These are phyloP conservation scores for Tinamus major DNA, from an alignment of 2,797 vertebrate species.

Conservation along the genomic window DNA sequence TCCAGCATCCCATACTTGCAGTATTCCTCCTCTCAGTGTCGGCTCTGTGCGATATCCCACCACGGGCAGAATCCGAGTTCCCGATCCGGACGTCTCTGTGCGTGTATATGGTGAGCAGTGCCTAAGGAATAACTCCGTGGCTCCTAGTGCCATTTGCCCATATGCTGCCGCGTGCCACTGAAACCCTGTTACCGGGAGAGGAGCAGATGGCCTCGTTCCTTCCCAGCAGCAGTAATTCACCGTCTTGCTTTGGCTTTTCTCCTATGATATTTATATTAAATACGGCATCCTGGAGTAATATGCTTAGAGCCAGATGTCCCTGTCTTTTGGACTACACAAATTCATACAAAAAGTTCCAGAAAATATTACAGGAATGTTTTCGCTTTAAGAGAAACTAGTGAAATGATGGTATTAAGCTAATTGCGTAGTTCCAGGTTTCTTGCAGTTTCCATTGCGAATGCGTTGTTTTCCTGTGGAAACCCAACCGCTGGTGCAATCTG, in stretches of 20 bases:
- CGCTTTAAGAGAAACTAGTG: neutral
- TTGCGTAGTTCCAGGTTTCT: neutral
- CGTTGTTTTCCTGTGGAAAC: neutral
- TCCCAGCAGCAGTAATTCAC: neutral
- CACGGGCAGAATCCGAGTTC: neutral
- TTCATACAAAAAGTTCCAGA: neutral
- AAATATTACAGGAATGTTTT: neutral
- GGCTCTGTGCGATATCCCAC: neutral
- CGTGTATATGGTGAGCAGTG: fast-evolving
- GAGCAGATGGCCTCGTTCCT: conserved; percentile 19
- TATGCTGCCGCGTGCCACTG: neutral
- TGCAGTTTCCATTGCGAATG: neutral
- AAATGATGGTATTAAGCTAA: neutral
- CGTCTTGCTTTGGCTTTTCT: neutral
- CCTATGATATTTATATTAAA: neutral
- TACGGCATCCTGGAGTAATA: neutral
- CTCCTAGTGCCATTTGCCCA: neutral
- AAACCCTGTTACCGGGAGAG: fast-evolving
- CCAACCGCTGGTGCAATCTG: too few relatives aligned
- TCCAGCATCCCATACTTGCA: neutral
- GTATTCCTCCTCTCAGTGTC: neutral
- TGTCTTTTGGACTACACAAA: neutral
- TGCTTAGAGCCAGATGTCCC: neutral
- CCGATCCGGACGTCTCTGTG: neutral
- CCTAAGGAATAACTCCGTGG: neutral